These are phyloP conservation scores for Syngnathus floridae DNA, from an alignment of 2,113 vertebrate genomes.

Conservation along the genomic window DNA sequence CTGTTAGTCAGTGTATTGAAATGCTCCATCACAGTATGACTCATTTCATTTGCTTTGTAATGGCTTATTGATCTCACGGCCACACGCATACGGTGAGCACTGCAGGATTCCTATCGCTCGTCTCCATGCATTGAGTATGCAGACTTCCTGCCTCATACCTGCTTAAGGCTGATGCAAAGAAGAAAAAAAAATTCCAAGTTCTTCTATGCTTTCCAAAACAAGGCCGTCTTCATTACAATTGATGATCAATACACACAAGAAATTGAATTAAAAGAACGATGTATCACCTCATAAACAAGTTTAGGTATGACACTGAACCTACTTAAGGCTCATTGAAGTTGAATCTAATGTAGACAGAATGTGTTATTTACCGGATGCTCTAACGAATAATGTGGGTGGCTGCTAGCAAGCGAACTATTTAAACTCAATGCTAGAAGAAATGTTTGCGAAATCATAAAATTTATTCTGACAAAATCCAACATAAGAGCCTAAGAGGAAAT, in stretches of 20 bases:
- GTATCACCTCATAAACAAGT: neutral
- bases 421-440: no score
- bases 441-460: no score
- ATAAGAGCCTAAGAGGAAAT: no score
- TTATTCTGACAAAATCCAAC: no score
- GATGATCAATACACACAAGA: neutral
- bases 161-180: neutral
- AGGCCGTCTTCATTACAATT: slow-evolving; percentile 2
- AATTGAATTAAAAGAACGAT: neutral
- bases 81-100: slow-evolving; percentile 31
- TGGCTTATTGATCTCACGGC: slow-evolving; percentile 59
- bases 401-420: slow-evolving; percentile 11
- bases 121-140: slow-evolving; percentile 24
- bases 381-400: slow-evolving; percentile 34
- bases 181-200: neutral
- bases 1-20: slow-evolving; percentile 40
- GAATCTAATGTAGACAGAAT: slow-evolving; percentile 34
- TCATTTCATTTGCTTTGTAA: slow-evolving; percentile 38
- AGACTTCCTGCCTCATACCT: slow-evolving; percentile 20
- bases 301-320: neutral
- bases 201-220: neutral
- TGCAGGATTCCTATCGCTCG: slow-evolving; percentile 46
- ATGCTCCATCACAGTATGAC: slow-evolving; percentile 33
- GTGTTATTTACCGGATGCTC: slow-evolving; percentile 20
- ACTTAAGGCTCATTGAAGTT: slow-evolving; percentile 20